Base-by-base conservation (phyloP, 2,797 vertebrate genomes). In the Cottoperca gobio region DNA sequence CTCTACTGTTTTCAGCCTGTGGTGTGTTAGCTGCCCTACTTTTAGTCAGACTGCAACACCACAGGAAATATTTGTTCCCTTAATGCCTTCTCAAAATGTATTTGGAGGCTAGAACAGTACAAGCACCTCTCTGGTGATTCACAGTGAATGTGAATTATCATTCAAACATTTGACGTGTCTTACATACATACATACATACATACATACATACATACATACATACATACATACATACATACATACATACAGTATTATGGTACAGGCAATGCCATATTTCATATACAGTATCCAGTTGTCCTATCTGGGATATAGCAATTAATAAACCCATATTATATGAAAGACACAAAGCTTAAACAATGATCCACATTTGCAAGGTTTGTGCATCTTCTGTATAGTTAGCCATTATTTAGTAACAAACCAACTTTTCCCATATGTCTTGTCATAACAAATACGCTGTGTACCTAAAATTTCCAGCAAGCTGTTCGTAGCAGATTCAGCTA, bases 11-110 rank as follows among this genome's bases (percentile, higher is more conserved):
- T 83, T 73, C 80, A 81, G 77, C 85, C 70, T 19, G 21, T 75
- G 61, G 65, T 85, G 46, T 79, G 58, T 78, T 78, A 37, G 50
- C 84, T 90, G 90, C 64, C 91, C 89, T 91, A 89, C 84, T 92
- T 92, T 88, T 52, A 68, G 64, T 76, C 33, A 66, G 73, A 83
- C 80, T 78, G 85, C 82, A 86, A 75, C 83, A 85, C 68, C 75
- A 79, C 49, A 31, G 76, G 62, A 82, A 37, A 60, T 79, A 61
- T 77, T 64, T 77, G 52, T 64, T 87, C 49, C 55, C 79, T 82
- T 77, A 83, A 81, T 76, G 85, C 24, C 46, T 70, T 57, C 60
- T 71, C 28, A 14, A 48, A 63, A 68, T 58, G 28, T 48, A 35
- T 42, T 75, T 40, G 24, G 48, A 74, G 66, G 69, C 83, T 61